A percentile compares a stretch with the other conserved stretches of the same genome.
These are phyloP conservation scores for Gymnorhina tibicen DNA, from an alignment of 2,113 vertebrate species.

Conservation along the genomic window DNA sequence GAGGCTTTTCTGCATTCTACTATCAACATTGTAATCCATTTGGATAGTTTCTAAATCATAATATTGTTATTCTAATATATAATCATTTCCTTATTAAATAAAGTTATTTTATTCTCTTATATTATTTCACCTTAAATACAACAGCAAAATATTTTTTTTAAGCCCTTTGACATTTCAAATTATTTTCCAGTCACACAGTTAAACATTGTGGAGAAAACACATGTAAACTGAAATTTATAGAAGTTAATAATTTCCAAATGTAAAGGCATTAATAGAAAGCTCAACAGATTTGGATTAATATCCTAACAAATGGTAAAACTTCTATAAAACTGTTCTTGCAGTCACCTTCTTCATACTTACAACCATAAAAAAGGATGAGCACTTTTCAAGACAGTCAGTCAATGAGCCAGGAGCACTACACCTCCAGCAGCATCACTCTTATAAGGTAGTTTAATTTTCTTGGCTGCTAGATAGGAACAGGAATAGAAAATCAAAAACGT, in stretches of 20 bases:
- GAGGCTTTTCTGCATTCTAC: background rate
- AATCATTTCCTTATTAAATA: background rate
- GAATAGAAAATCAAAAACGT: background rate
- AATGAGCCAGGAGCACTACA: background rate
- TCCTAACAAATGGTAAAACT: background rate
- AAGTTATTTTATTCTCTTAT: background rate
- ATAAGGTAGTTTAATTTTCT: background rate
- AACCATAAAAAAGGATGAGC: background rate
- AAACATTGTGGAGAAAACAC: background rate
- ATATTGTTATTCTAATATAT: background rate
- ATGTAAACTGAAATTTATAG: background rate
- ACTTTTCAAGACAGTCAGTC: background rate
- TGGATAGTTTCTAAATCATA: background rate
- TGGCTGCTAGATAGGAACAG: background rate
- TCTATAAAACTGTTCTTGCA: background rate
- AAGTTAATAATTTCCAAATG: background rate
- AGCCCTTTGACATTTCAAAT: background rate
- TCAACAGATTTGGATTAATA: background rate
- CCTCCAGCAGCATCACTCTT: background rate
- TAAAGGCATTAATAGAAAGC: background rate
- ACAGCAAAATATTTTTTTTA: background rate
- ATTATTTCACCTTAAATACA: background rate
- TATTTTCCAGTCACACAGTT: background rate
- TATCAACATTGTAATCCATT: background rate
- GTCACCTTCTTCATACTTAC: background rate